These are phyloP conservation scores for Neoarius graeffei DNA, from an alignment of 2,113 vertebrate genomes.

Conservation along the genomic window DNA sequence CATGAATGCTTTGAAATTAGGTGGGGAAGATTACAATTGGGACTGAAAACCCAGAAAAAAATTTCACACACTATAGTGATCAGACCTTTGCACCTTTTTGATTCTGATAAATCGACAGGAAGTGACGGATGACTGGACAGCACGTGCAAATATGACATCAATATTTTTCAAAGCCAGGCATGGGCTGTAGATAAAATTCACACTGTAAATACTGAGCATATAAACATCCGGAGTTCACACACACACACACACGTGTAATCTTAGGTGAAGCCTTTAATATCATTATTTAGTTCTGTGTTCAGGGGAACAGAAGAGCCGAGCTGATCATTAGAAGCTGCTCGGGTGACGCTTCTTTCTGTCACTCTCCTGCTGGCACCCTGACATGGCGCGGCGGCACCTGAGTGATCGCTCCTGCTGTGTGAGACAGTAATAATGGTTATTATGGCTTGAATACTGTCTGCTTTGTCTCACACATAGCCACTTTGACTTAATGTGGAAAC, in stretches of 20 bases:
- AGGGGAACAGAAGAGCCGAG: not conserved
- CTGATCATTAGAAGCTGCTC: constrained; percentile 16
- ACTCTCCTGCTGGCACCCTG: constrained; percentile 29
- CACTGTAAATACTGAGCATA: constrained; percentile 16
- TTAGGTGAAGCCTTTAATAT: not conserved
- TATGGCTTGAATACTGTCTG: constrained; percentile 13
- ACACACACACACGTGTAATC: not conserved
- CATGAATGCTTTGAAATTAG: not conserved
- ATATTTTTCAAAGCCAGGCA: constrained; percentile 14
- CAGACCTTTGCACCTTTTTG: not conserved
- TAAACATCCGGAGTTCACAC: not conserved
- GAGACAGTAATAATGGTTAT: constrained; percentile 42
- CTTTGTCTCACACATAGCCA: constrained; percentile 20
- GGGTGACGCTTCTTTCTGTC: constrained; percentile 9
- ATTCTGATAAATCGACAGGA: not conserved
- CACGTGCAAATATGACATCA: constrained; percentile 8
- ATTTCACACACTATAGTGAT: not conserved
- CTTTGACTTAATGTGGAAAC: constrained; percentile 23
- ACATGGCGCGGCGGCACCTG: constrained; percentile 25
- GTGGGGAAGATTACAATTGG: not conserved
- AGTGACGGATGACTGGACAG: not conserved
- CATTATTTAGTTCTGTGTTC: not conserved
- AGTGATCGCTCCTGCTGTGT: constrained; percentile 23
- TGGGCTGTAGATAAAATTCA: not conserved
- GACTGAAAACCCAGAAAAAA: not conserved